Percentiles rank a stretch among this genome's conserved stretches.
Evolutionary conservation across 2,113 vertebrate species (phyloP).

Genomic region (Ramphastos sulfuratus): DNA sequence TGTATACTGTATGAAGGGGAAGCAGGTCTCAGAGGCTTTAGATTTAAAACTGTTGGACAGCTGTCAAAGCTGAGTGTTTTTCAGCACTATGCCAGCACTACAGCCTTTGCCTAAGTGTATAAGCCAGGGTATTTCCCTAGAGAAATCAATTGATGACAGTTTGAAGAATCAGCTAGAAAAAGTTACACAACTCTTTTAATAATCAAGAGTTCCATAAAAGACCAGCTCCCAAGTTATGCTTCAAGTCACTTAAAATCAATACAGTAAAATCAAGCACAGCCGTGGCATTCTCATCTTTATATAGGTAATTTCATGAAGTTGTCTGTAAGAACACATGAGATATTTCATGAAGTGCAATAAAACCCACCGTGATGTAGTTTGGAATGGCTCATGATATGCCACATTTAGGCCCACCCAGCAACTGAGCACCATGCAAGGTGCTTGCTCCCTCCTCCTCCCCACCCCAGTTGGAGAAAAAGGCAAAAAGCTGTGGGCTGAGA

Average conservation of each 20-base stretch:
- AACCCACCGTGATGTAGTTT: background rate
- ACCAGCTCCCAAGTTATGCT: background rate
- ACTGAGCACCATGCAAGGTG: background rate
- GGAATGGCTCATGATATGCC: background rate
- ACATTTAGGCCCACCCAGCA: background rate
- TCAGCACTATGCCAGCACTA: background rate
- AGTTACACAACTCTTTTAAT: background rate
- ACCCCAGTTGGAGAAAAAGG: background rate
- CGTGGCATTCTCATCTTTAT: background rate
- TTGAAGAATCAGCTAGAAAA: conserved; percentile 24
- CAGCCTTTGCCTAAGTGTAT: background rate
- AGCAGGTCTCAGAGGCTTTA: background rate
- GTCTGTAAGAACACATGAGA: background rate
- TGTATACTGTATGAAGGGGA: background rate
- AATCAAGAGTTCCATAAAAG: background rate
- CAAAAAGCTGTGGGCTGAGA: background rate
- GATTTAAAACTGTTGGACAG: background rate
- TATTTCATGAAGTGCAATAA: background rate
- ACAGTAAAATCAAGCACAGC: background rate
- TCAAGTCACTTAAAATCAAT: background rate
- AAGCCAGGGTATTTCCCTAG: background rate
- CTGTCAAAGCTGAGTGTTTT: background rate
- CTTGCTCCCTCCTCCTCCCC: background rate
- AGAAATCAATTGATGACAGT: background rate
- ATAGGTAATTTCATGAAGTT: background rate